Conservation (phyloP, 2,888 invertebrate genomes). For the Abrostola tripartita region DNA sequence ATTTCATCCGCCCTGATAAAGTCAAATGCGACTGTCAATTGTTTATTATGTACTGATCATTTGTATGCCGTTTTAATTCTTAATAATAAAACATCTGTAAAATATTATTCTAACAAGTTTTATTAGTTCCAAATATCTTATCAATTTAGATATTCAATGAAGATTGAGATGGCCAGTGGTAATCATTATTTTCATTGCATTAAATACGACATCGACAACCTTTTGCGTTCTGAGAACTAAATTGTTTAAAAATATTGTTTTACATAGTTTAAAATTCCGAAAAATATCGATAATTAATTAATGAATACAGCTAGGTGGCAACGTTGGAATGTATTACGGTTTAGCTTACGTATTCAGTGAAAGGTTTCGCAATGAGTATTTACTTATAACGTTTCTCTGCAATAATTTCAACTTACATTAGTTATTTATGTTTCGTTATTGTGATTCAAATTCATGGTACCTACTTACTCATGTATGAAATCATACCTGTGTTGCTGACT, state of each 20-base stretch:
- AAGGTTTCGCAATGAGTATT: slow-evolving; percentile 17
- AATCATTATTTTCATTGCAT: background rate
- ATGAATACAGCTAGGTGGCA: too few relatives aligned
- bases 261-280: slow-evolving; percentile 7
- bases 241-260: background rate
- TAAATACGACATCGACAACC: background rate
- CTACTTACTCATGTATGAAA: background rate
- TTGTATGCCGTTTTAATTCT: too few relatives aligned
- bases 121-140: too few relatives aligned
- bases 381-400: background rate
- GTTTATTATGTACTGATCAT: too few relatives aligned
- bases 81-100: too few relatives aligned
- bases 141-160: too few relatives aligned
- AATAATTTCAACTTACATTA: background rate
- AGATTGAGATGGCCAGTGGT: too few relatives aligned
- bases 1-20: too few relatives aligned
- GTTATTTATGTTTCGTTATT: background rate
- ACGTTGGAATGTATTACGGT: slow-evolving; percentile 17
- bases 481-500: background rate
- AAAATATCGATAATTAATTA: slow-evolving; percentile 16
- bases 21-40: too few relatives aligned
- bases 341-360: slow-evolving; percentile 10
- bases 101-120: too few relatives aligned
- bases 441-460: background rate
- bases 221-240: slow-evolving; percentile 10